Conservation (phyloP, 2,113 vertebrate species). For the Triplophysa siluroides region DNA sequence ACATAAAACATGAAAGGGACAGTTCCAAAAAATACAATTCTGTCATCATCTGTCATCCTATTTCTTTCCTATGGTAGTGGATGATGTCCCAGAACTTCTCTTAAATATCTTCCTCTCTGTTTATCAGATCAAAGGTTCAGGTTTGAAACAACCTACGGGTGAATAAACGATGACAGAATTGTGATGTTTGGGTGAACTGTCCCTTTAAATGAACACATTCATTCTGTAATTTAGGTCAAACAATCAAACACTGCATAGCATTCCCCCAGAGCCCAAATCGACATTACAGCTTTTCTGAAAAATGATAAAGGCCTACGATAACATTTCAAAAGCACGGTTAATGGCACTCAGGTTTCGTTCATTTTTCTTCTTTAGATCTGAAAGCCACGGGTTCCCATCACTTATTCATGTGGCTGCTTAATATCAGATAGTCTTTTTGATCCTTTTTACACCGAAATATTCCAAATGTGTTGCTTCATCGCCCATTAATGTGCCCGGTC, state of each 20-base stretch:
- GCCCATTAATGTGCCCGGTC: constrained; percentile 22
- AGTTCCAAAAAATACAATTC: no score
- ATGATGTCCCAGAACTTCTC: no score
- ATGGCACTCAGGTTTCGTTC: constrained; percentile 63
- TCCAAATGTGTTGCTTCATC: constrained; percentile 61
- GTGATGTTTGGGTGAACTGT: no score
- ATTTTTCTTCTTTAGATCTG: constrained; percentile 64
- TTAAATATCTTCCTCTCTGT: no score
- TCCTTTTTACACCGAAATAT: constrained; percentile 73
- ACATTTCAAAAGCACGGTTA: not conserved
- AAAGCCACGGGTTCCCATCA: constrained; percentile 68
- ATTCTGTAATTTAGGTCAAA: not conserved
- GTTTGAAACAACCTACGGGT: no score
- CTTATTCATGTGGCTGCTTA: constrained; percentile 72
- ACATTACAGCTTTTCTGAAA: no score
- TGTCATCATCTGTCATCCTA: no score
- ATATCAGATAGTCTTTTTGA: constrained; percentile 71
- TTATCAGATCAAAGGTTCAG: no score
- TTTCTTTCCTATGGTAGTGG: no score
- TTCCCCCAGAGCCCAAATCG: no score
- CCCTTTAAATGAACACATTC: not conserved
- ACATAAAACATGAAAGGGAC: not conserved
- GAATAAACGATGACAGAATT: no score
- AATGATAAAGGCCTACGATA: no score
- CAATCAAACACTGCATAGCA: not conserved